These are phyloP conservation scores for Sphaerophoria rueppellii DNA, from an alignment of 2,888 invertebrate species.

Conservation along the genomic window DNA sequence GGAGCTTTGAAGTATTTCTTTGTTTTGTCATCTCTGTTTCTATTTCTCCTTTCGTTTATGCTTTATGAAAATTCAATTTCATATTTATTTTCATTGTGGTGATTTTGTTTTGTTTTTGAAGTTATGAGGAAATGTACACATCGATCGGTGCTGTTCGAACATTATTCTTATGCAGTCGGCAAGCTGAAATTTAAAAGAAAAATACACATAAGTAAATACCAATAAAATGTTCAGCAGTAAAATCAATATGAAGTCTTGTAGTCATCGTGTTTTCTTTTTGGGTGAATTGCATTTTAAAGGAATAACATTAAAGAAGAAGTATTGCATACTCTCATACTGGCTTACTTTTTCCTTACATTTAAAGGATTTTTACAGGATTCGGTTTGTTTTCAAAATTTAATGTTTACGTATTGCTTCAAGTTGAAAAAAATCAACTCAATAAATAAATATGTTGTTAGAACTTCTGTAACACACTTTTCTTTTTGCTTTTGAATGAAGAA, in stretches of 20 bases:
- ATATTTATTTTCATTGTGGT: constrained; percentile 32
- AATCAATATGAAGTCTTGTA: constrained; percentile 59
- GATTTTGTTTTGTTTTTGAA: constrained; percentile 32
- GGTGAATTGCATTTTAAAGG: neutral
- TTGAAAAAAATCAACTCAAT: too few relatives aligned
- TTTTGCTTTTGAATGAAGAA: too few relatives aligned
- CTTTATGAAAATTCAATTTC: constrained; percentile 39
- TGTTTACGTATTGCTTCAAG: too few relatives aligned
- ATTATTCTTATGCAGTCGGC: constrained; percentile 25
- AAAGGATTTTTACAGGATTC: too few relatives aligned
- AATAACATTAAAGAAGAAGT: neutral
- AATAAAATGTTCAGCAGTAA: neutral
- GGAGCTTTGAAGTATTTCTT: neutral
- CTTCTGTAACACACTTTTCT: too few relatives aligned
- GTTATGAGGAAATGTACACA: constrained; percentile 38
- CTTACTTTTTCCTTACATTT: too few relatives aligned
- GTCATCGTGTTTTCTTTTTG: constrained; percentile 24
- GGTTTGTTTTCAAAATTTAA: too few relatives aligned
- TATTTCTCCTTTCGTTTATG: constrained; percentile 1
- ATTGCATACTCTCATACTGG: too few relatives aligned
- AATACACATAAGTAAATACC: neutral
- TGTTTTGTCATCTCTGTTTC: neutral
- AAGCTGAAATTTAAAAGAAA: constrained; percentile 48
- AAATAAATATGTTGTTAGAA: too few relatives aligned
- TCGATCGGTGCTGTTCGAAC: constrained; percentile 51